Percentiles rank a stretch among this genome's conserved stretches.
phyloP scores from a whole-genome alignment of 2,888 invertebrate genomes.

The Drepanosiphum platanoidis region DNA sequence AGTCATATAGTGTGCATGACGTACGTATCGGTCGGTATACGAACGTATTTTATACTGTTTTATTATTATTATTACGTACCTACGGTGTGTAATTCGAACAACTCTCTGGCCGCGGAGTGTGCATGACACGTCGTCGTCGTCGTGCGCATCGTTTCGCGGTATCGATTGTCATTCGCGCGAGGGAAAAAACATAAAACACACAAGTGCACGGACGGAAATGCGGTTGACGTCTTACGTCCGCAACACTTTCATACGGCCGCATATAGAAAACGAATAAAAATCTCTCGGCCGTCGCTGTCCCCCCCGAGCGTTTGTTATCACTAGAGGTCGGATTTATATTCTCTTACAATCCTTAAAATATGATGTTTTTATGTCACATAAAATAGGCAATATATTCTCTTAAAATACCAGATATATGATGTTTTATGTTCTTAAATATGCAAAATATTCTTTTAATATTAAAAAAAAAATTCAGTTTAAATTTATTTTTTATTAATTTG shows the following conservation, averaged over 20 bases:
- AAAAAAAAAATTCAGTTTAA: no score
- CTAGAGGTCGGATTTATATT: not conserved
- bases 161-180: not conserved
- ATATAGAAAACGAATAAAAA: not conserved
- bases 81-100: not conserved
- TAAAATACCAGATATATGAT: no score
- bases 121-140: not conserved
- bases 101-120: not conserved
- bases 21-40: no score
- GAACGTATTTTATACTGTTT: not conserved
- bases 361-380: no score
- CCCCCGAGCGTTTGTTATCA: not conserved
- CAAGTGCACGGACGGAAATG: not conserved
- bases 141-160: not conserved
- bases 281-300: no score
- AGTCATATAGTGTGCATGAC: not conserved
- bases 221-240: not conserved
- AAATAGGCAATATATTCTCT: no score
- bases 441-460: no score
- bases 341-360: not conserved
- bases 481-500: no score
- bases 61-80: not conserved
- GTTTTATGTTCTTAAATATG: no score
- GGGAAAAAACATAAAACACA: not conserved
- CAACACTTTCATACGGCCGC: not conserved